Conservation (phyloP, 64 coral and sea anemone genomes). For the Stichodactyla mertensii region DNA sequence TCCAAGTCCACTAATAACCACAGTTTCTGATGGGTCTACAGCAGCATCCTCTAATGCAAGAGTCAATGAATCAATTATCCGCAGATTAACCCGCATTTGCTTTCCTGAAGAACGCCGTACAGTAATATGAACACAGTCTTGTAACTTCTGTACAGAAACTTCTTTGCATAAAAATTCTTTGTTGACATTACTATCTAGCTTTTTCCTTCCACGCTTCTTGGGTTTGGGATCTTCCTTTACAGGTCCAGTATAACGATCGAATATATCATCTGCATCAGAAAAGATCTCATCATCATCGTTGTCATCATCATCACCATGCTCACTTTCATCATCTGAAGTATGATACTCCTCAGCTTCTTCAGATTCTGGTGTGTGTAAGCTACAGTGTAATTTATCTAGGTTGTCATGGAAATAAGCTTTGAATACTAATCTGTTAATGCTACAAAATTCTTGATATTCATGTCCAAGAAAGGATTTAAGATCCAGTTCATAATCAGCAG, state of each 20-base stretch:
- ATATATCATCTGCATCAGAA: conserved; percentile 23
- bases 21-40: conserved; percentile 55
- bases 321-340: conserved; percentile 19
- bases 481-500: conserved; percentile 79
- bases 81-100: conserved; percentile 62
- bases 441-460: conserved; percentile 62
- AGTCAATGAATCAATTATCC: conserved; percentile 87
- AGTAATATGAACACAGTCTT: conserved; percentile 68
- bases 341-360: conserved; percentile 19
- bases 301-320: neutral
- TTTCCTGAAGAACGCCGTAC: conserved; percentile 77
- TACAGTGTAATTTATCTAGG: conserved; percentile 29
- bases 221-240: neutral
- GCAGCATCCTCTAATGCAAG: conserved; percentile 93
- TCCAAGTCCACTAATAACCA: conserved; percentile 85
- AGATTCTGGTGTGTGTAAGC: neutral
- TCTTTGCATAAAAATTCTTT: conserved; percentile 78
- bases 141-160: conserved; percentile 62
- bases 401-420: conserved; percentile 69
- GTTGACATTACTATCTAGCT: neutral
- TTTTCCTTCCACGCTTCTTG: conserved; percentile 25
- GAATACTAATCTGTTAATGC: conserved; percentile 67
- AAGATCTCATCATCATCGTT: conserved; percentile 13
- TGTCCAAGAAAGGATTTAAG: conserved; percentile 71
- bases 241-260: neutral